phyloP scores from a whole-genome alignment of 2,888 invertebrate species.

The Drosophila peninsularis region DNA sequence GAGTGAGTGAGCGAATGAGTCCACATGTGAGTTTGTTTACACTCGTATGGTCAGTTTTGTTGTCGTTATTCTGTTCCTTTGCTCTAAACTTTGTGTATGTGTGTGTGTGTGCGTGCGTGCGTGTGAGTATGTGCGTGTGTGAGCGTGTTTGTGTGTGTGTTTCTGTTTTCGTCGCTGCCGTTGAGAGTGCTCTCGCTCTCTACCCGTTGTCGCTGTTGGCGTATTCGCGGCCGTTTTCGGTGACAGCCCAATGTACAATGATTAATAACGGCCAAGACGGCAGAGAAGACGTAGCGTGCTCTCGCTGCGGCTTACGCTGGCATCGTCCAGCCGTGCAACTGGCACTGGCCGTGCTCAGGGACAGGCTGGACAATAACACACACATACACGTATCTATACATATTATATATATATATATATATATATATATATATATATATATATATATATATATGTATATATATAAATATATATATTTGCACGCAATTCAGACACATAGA shows the following conservation, averaged over 20 bases:
- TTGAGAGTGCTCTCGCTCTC: slow-evolving; percentile 50
- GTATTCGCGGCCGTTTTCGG: slow-evolving; percentile 83
- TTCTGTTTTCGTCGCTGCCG: slow-evolving; percentile 27
- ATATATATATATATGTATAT: slow-evolving; percentile 18
- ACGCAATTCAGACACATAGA: slow-evolving; percentile 46
- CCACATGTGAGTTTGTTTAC: slow-evolving; percentile 64
- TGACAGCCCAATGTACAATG: slow-evolving; percentile 84
- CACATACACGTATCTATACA: slow-evolving; percentile 10
- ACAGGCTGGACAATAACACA: slow-evolving; percentile 53
- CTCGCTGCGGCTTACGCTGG: slow-evolving; percentile 54
- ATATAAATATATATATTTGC: slow-evolving; percentile 16
- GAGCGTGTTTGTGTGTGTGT: slow-evolving; percentile 11
- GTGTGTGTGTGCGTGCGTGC: not conserved
- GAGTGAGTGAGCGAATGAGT: slow-evolving; percentile 45
- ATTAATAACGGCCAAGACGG: slow-evolving; percentile 83
- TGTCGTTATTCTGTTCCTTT: slow-evolving; percentile 66
- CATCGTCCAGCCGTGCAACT: slow-evolving; percentile 56
- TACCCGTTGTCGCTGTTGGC: slow-evolving; percentile 53
- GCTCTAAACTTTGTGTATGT: slow-evolving; percentile 22
- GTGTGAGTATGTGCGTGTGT: slow-evolving; percentile 9
- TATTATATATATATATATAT: slow-evolving; percentile 25
- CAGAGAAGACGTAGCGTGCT: slow-evolving; percentile 72
- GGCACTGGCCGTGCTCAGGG: slow-evolving; percentile 53
- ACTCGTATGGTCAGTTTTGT: slow-evolving; percentile 75
- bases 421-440: slow-evolving; percentile 19